phyloP scores from a whole-genome alignment of 2,888 invertebrate genomes.

The Lycophotia porphyrea region DNA sequence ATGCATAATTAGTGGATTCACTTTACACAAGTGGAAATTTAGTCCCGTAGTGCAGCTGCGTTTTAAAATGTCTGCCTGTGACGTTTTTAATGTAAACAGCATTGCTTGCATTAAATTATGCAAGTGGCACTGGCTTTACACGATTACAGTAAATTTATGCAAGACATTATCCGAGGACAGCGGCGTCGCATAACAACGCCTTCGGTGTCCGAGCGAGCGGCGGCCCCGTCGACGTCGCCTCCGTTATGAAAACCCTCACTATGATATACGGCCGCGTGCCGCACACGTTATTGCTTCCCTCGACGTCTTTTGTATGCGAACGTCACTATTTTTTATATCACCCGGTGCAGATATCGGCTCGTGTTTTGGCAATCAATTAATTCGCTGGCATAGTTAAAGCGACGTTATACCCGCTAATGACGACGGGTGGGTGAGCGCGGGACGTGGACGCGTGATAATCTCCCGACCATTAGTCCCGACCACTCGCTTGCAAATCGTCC shows the following conservation, averaged over 20 bases:
- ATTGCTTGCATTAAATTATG: constrained; percentile 85
- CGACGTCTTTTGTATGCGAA: constrained; percentile 80
- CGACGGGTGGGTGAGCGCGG: constrained; percentile 76
- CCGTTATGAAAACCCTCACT: constrained; percentile 86
- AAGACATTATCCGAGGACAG: constrained; percentile 88
- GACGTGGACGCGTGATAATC: constrained; percentile 87
- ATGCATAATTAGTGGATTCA: constrained; percentile 69
- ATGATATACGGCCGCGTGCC: constrained; percentile 86
- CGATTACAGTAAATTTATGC: constrained; percentile 89
- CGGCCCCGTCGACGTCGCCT: constrained; percentile 73
- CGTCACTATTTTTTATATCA: constrained; percentile 72
- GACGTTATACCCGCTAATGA: constrained; percentile 85
- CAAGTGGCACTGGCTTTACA: constrained; percentile 85
- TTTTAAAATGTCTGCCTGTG: constrained; percentile 69
- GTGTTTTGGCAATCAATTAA: constrained; percentile 64
- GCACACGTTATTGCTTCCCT: constrained; percentile 84
- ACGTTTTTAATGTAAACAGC: constrained; percentile 78
- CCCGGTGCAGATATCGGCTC: constrained; percentile 39
- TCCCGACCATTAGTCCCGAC: constrained; percentile 89
- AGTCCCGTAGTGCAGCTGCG: constrained; percentile 39
- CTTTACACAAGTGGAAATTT: constrained; percentile 60
- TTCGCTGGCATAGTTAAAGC: constrained; percentile 69
- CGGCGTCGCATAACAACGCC: constrained; percentile 88
- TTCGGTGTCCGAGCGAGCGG: constrained; percentile 84
- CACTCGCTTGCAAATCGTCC: constrained; percentile 90